Evolutionary conservation across 2,888 invertebrate genomes (phyloP), one percentile per base, ranked within the genome.

Genomic region (Criorhina ranunculi): DNA sequence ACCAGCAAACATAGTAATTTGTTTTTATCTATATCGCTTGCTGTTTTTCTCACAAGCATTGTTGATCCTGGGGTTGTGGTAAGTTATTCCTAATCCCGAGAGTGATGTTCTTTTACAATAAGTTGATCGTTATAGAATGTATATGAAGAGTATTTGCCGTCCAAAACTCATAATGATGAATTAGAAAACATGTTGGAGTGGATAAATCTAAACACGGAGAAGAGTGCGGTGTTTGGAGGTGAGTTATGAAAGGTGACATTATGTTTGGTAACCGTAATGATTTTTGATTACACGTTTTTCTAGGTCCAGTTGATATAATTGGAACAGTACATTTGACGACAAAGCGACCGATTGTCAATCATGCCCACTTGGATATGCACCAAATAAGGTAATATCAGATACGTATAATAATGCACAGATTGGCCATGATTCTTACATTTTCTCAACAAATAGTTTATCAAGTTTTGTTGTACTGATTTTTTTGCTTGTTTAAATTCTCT

Each of bases 351-450:
- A 94, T 98, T 55, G 95, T 96, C 0, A 96, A 96, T 86, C 97
- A 98, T 91, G 97, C 98, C 0, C 97, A 97, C 89, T 96, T 97
- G 89, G 98, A 98, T 90, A 95, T 96, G 91, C 93, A 93, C 33
- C 95, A 94, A 64, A 94, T 97, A 86, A 94, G 96, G 96, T 96
- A 89, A 87, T 81, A 5, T n/a, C 0, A 6, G 37, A 37, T n/a
- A n/a, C n/a, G n/a, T n/a, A n/a, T n/a, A n/a, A n/a, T n/a, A n/a
- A n/a, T n/a, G n/a, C n/a, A 46, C 24, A 24, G 1, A 24, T 4
- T 24, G 24, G 24, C 4, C 24, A 24, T 24, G 24, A 4, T 1
- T 24, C 4, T 3, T 24, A 24, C 24, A 24, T 24, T 24, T 24
- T 1, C 24, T 24, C 24, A 24, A 24, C 24, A 24, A 24, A 24